Base-by-base conservation (phyloP, 2,888 invertebrate genomes). In the Microctonus aethiopoides region DNA sequence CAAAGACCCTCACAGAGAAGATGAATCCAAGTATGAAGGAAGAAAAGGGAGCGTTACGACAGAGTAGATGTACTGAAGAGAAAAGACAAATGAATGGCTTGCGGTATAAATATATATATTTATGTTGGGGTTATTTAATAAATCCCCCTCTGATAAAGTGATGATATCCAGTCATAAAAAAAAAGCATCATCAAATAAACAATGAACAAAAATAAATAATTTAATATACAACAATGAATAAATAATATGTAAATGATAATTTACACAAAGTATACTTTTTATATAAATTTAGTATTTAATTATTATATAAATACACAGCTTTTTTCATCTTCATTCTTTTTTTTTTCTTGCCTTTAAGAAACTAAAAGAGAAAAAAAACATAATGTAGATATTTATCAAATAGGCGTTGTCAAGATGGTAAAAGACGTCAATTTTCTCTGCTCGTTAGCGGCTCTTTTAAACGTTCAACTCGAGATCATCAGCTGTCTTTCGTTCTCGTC, bases 381-480 rank as follows among this genome's bases (percentile, higher is more conserved):
- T n/a, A n/a, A n/a, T n/a, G n/a, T n/a, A n/a, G 52, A 56, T 66
- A 39, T 54, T 70, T 56, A 65, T 66, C 59, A 65, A 41, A 26
- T 63, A 26, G 62, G 6, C 46, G 46, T 65, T 34, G 65, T 20
- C 24, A 54, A 26, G 39, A 57, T 57, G 67, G 59, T 65, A 46
- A 34, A 24, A 63, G 54, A 29, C 68, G 52, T n/a, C 46, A 59
- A 52, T 39, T 54, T 39, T 65, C 52, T 51, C 52, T 26, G 24
- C 65, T 70, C 70, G 60, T 70, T 70, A 70, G 70, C 70, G 65
- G 70, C 52, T 70, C 70, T 70, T 70, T 70, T 70, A 61, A 70
- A 39, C 22, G 22, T 64, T 65, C 59, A 41, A 70, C 61, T 65
- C 54, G 63, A 52, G 54, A 70, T 65, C 65, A 32, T 34, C 64